Percentiles rank a stretch among this genome's conserved stretches.
Evolutionary conservation across 1,140 invertebrate genomes (phyloP).

Genomic region (Orussus abietinus): DNA sequence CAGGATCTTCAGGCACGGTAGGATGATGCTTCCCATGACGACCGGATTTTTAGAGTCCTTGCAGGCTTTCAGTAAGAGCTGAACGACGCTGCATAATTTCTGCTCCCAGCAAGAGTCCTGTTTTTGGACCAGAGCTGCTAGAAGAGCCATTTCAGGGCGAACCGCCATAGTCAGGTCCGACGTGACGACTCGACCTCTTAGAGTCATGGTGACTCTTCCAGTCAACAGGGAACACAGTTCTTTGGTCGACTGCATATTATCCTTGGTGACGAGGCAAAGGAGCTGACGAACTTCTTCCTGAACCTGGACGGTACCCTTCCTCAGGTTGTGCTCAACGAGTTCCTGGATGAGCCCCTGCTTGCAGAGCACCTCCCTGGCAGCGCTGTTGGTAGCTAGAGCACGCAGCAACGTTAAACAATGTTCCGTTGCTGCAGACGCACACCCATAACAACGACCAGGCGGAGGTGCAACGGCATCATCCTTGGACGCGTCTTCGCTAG

Average conservation of each 20-base stretch:
- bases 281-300: constrained; percentile 84
- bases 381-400: constrained; percentile 81
- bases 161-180: constrained; percentile 74
- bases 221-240: constrained; percentile 79
- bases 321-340: constrained; percentile 85
- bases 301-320: constrained; percentile 72
- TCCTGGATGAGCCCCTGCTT: constrained; percentile 86
- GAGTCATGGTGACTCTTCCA: constrained; percentile 73
- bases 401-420: constrained; percentile 89
- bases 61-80: constrained; percentile 74
- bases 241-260: constrained; percentile 84
- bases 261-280: constrained; percentile 84
- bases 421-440: constrained; percentile 82
- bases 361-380: constrained; percentile 75
- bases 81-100: constrained; percentile 84
- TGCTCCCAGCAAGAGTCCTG: constrained; percentile 96
- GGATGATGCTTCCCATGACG: constrained; percentile 72
- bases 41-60: constrained; percentile 67
- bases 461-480: constrained; percentile 20
- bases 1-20: constrained; percentile 83
- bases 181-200: constrained; percentile 65
- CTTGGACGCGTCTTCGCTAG: constrained; percentile 15
- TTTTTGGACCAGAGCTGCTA: constrained; percentile 83
- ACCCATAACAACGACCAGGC: constrained; percentile 74
- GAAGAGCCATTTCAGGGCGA: constrained; percentile 82